Evolutionary conservation across 2,797 vertebrate genomes (phyloP).

Genomic region (Pipistrellus kuhlii): DNA sequence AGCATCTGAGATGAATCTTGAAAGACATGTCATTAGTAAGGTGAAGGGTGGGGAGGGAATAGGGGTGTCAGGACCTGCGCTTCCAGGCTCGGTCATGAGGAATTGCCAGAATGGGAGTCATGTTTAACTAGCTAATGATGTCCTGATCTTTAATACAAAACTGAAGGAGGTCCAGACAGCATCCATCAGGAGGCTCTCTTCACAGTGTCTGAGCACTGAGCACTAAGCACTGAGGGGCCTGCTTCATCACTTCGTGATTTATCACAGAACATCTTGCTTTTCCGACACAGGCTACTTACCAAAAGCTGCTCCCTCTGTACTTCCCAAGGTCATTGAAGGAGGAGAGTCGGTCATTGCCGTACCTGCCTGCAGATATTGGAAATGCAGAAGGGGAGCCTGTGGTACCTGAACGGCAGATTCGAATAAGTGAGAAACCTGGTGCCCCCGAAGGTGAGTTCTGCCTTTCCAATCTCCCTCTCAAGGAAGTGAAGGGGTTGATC

Average conservation of each 20-base stretch:
- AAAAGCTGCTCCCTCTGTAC: conserved; percentile 95
- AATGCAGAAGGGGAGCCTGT: conserved; percentile 97
- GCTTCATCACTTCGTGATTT: not conserved
- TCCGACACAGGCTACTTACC: conserved; percentile 90
- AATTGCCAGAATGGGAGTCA: not conserved
- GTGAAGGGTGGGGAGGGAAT: not conserved
- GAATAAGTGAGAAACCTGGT: conserved; percentile 96
- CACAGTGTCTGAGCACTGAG: accelerated
- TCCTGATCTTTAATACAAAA: not conserved
- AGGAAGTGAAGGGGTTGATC: not conserved
- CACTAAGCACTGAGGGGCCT: not conserved
- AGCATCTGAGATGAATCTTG: not conserved
- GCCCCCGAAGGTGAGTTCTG: conserved; percentile 91
- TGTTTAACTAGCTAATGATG: not conserved
- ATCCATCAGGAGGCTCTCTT: not conserved
- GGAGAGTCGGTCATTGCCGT: conserved; percentile 90
- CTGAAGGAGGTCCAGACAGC: not conserved
- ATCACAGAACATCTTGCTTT: conserved; percentile 72
- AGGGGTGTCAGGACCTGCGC: not conserved
- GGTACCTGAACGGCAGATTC: conserved; percentile 96
- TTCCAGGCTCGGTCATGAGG: not conserved
- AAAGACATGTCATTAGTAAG: not conserved
- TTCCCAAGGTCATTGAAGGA: conserved; percentile 95
- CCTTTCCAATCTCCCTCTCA: not conserved
- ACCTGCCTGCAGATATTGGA: conserved; percentile 96